A percentile compares a stretch with the other conserved stretches of the same genome.
Evolutionary conservation across 2,113 vertebrate genomes (phyloP).

Genomic region (Alligator sinensis): DNA sequence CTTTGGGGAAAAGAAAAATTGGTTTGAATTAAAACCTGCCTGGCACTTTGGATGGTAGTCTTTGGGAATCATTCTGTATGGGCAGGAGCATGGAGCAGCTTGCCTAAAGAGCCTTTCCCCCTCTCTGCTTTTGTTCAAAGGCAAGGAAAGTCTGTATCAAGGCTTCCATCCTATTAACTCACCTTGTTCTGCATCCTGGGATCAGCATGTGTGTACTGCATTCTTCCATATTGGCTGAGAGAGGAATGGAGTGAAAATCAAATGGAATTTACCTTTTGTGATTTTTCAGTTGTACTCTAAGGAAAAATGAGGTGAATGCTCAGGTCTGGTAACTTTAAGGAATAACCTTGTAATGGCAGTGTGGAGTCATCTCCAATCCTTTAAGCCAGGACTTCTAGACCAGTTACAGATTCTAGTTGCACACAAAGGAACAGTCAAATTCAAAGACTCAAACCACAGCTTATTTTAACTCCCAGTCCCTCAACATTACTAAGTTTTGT

Average conservation of each 20-base stretch:
- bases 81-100: neutral
- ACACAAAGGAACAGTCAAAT: neutral
- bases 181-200: conserved; percentile 19
- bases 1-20: neutral
- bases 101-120: neutral
- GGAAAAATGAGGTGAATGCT: neutral
- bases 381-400: neutral
- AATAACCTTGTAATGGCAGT: neutral
- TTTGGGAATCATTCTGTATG: neutral
- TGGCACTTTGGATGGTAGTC: neutral
- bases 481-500: neutral
- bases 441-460: neutral
- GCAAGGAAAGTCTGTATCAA: neutral
- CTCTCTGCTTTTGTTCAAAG: neutral
- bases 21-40: neutral
- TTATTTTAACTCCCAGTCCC: neutral
- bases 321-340: neutral
- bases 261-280: neutral
- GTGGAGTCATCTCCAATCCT: neutral
- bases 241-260: neutral
- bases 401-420: neutral
- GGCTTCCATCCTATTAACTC: neutral
- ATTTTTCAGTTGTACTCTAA: neutral
- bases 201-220: neutral
- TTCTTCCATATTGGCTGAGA: neutral